These are phyloP conservation scores for Arctia plantaginis DNA, from an alignment of 2,888 invertebrate species.

Conservation along the genomic window DNA sequence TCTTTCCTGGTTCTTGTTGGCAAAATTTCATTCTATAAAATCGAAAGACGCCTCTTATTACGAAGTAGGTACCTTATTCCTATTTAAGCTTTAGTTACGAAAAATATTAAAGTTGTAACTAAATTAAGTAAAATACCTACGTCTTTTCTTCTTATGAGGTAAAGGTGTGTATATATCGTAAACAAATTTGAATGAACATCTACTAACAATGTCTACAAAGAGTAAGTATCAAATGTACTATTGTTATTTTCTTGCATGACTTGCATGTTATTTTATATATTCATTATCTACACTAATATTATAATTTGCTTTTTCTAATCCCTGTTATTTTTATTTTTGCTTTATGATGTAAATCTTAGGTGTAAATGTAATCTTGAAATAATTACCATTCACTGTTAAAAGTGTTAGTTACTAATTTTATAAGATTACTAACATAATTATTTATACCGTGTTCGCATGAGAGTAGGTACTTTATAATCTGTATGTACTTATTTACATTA, in stretches of 20 bases:
- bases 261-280: slow-evolving; percentile 8
- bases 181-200: slow-evolving; percentile 39
- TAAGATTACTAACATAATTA: neutral
- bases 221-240: slow-evolving; percentile 41
- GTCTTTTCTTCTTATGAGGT: neutral
- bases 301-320: slow-evolving; percentile 57
- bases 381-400: neutral
- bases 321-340: slow-evolving; percentile 55
- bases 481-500: neutral
- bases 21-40: no score
- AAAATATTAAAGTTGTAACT: neutral
- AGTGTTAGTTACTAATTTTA: neutral
- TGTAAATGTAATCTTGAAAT: neutral
- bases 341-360: slow-evolving; percentile 21
- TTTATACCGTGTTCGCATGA: neutral
- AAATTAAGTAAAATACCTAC: neutral
- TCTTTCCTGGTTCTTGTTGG: no score
- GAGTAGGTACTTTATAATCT: neutral
- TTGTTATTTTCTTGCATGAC: slow-evolving; percentile 35
- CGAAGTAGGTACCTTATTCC: no score
- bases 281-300: slow-evolving; percentile 19
- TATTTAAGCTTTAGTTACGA: no score
- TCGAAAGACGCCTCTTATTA: no score
- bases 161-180: slow-evolving; percentile 19
- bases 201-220: slow-evolving; percentile 47